Percentiles rank a stretch among this genome's conserved stretches.
Conservation (phyloP, 2,888 invertebrate genomes). For the Mylabris sibirica region DNA sequence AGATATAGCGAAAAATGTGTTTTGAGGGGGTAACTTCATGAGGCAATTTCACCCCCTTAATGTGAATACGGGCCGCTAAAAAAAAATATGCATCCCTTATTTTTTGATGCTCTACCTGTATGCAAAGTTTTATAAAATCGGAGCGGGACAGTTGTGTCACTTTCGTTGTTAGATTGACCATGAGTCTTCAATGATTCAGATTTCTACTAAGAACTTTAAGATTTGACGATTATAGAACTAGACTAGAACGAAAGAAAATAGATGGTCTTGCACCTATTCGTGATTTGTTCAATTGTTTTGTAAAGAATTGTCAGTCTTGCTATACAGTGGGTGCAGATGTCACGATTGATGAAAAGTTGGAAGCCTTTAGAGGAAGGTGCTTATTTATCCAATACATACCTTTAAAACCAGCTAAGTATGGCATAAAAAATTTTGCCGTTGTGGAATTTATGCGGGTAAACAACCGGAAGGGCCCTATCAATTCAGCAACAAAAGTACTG, state of each 20-base stretch:
- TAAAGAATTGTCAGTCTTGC: constrained; percentile 41
- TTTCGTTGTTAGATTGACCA: too few species aligned
- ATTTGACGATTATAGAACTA: constrained; percentile 25
- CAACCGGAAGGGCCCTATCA: constrained; percentile 43
- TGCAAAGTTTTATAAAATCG: too few species aligned
- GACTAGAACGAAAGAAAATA: constrained; percentile 26
- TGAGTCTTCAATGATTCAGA: too few species aligned
- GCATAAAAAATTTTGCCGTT: constrained; percentile 46
- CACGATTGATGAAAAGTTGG: constrained; percentile 48
- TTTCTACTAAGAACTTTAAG: too few species aligned
- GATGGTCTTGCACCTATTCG: constrained; percentile 44
- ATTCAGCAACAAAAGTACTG: constrained; percentile 29
- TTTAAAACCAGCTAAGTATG: constrained; percentile 47
- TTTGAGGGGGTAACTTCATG: too few species aligned
- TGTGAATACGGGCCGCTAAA: too few species aligned
- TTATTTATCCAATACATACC: constrained; percentile 47
- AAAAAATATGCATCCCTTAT: too few species aligned
- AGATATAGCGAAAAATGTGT: too few species aligned
- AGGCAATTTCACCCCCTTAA: too few species aligned
- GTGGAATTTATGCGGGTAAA: constrained; percentile 45
- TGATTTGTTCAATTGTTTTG: constrained; percentile 45
- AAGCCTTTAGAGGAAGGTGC: constrained; percentile 45
- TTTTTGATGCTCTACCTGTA: too few species aligned
- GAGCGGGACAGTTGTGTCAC: too few species aligned
- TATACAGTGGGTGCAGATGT: constrained; percentile 40